Conservation (phyloP, 1,140 invertebrate species). For the Harpegnathos saltator region DNA sequence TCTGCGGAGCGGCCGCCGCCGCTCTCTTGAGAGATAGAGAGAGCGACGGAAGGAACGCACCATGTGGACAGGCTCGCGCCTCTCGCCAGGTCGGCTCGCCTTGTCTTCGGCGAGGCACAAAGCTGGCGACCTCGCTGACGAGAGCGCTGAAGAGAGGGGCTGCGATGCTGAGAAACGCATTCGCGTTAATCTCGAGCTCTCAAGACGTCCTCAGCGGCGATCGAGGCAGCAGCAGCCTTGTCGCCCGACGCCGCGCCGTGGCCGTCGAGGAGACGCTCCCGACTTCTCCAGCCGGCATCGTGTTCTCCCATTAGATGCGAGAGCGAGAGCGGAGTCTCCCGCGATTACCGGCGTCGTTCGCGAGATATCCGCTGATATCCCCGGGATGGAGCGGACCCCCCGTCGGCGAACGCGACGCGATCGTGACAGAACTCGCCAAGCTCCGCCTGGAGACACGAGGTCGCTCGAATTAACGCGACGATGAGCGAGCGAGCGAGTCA, state of each 20-base stretch:
- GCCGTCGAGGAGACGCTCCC: background rate
- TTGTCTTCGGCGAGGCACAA: no score
- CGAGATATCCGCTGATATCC: conserved; percentile 27
- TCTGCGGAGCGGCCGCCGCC: background rate
- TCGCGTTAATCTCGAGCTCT: conserved; percentile 64
- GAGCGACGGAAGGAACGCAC: background rate
- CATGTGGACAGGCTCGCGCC: conserved; percentile 17
- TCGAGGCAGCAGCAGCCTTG: background rate
- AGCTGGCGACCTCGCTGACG: background rate
- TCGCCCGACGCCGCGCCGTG: background rate
- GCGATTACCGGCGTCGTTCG: background rate
- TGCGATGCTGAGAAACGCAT: conserved; percentile 28
- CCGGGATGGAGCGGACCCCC: no score
- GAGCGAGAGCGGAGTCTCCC: no score
- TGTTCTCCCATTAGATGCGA: no score
- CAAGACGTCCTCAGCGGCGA: conserved; percentile 11
- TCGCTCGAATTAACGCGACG: no score
- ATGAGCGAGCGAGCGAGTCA: no score
- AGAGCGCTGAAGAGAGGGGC: background rate
- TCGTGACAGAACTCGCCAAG: conserved; percentile 51
- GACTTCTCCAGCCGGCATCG: no score
- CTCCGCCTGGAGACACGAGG: no score
- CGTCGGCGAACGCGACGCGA: background rate
- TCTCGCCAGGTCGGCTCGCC: conserved; percentile 10
- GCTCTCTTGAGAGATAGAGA: background rate